Conservation (phyloP, 2,888 invertebrate genomes). For the Cabera pusaria region DNA sequence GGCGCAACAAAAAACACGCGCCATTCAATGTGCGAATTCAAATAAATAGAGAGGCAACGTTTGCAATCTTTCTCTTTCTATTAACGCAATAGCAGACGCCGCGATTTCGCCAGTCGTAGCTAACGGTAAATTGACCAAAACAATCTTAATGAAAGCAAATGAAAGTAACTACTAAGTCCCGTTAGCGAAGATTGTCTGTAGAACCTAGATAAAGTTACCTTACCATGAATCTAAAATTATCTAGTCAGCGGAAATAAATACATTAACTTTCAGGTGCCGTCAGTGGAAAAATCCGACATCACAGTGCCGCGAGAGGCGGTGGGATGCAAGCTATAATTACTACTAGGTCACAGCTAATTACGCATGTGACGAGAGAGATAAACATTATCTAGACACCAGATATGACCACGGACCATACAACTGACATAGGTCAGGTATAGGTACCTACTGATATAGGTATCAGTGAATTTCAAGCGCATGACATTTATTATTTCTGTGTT, state of each 20-base stretch:
- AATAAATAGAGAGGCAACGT: conserved; percentile 43
- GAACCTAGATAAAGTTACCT: conserved; percentile 9
- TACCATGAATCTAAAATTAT: conserved; percentile 9
- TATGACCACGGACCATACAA: conserved; percentile 22
- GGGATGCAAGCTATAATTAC: conserved; percentile 49
- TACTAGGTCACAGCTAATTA: conserved; percentile 51
- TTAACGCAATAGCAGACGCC: conserved; percentile 34
- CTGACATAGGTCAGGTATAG: conserved; percentile 18
- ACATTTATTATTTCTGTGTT: no score
- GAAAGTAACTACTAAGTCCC: conserved; percentile 55
- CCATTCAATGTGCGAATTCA: conserved; percentile 58
- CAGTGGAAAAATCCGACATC: conserved; percentile 35
- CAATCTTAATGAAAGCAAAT: conserved; percentile 63
- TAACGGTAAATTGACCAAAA: conserved; percentile 67
- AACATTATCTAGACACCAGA: conserved; percentile 25
- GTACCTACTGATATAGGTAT: no score
- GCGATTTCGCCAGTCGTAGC: conserved; percentile 39
- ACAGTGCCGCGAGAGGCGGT: conserved; percentile 31
- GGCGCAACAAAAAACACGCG: conserved; percentile 54
- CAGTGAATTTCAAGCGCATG: no score
- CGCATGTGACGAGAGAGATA: conserved; percentile 27
- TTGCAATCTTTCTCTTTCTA: conserved; percentile 57
- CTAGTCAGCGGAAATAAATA: background rate
- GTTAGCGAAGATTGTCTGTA: conserved; percentile 36
- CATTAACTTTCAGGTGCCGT: conserved; percentile 11